A percentile compares a stretch with the other conserved stretches of the same genome.
Evolutionary conservation across 2,888 invertebrate species (phyloP).

Genomic region (Cosmorhoe ocellata): DNA sequence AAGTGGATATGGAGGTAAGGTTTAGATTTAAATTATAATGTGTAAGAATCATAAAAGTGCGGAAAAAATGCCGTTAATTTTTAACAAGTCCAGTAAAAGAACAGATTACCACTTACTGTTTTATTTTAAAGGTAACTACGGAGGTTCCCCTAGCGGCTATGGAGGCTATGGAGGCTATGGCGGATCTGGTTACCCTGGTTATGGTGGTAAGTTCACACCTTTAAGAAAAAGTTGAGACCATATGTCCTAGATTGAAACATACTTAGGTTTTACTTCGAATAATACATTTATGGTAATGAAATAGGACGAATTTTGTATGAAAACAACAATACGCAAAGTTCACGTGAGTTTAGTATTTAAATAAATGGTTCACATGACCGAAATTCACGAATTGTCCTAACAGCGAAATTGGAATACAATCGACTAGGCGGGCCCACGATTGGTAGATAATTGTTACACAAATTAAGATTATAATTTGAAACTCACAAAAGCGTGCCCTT

Average conservation of each 20-base stretch:
- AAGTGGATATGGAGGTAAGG: conserved; percentile 33
- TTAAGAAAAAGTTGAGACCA: no score
- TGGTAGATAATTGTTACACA: conserved; percentile 19
- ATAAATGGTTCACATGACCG: conserved; percentile 7
- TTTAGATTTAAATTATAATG: background rate
- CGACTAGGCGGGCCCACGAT: conserved; percentile 7
- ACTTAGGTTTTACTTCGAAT: no score
- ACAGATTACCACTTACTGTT: no score
- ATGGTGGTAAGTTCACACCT: conserved; percentile 17
- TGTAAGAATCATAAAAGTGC: no score
- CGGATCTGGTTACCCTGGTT: conserved; percentile 24
- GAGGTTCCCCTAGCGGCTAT: conserved; percentile 22
- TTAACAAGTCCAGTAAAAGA: no score
- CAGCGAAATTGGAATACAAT: conserved; percentile 13
- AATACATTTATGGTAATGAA: no score
- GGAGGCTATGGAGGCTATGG: conserved; percentile 20
- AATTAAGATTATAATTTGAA: conserved; percentile 23
- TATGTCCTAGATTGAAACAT: no score
- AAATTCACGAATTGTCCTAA: conserved; percentile 1
- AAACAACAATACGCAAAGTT: no score
- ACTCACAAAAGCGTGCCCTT: conserved; percentile 22
- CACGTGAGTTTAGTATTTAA: no score
- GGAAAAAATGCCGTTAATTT: no score
- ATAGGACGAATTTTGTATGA: no score
- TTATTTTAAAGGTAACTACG: conserved; percentile 12